phyloP scores from a whole-genome alignment of 1,140 invertebrate species.

The Macrotrachela quadricornifera region DNA sequence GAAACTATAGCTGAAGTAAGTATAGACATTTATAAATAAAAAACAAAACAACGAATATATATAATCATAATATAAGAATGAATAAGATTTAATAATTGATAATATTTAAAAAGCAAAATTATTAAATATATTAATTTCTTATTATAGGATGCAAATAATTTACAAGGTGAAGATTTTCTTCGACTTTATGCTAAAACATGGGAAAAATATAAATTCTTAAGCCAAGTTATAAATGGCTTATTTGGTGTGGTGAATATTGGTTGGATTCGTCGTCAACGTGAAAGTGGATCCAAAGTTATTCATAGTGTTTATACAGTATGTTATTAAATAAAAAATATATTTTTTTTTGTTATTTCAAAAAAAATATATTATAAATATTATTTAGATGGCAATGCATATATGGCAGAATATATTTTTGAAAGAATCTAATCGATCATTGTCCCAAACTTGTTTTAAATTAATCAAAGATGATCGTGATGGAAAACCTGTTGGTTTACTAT shows the following conservation, averaged over 20 bases:
- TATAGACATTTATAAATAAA: too few relatives aligned
- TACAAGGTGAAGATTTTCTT: constrained; percentile 2
- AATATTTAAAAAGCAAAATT: too few relatives aligned
- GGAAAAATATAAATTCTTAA: constrained; percentile 95
- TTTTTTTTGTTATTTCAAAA: too few relatives aligned
- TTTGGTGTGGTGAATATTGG: constrained; percentile 91
- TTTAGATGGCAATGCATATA: constrained; percentile 67
- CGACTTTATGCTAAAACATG: constrained; percentile 38
- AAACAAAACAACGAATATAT: too few relatives aligned
- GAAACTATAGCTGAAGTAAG: too few relatives aligned
- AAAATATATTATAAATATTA: constrained; percentile 2
- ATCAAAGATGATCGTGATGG: constrained; percentile 86
- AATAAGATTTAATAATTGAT: too few relatives aligned
- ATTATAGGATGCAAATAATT: neutral
- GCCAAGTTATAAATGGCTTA: constrained; percentile 84
- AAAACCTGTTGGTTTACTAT: constrained; percentile 78
- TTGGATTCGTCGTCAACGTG: constrained; percentile 91
- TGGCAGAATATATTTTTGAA: constrained; percentile 88
- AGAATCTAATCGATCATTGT: constrained; percentile 74
- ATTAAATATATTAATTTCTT: too few relatives aligned
- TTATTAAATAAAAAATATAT: neutral
- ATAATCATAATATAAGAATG: too few relatives aligned
- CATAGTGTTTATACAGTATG: constrained; percentile 74
- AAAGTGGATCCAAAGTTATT: constrained; percentile 83
- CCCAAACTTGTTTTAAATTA: constrained; percentile 80